Evolutionary conservation across 2,797 vertebrate species (phyloP), one percentile per base, ranked within the genome.

Genomic region (Pteropus rufus): DNA sequence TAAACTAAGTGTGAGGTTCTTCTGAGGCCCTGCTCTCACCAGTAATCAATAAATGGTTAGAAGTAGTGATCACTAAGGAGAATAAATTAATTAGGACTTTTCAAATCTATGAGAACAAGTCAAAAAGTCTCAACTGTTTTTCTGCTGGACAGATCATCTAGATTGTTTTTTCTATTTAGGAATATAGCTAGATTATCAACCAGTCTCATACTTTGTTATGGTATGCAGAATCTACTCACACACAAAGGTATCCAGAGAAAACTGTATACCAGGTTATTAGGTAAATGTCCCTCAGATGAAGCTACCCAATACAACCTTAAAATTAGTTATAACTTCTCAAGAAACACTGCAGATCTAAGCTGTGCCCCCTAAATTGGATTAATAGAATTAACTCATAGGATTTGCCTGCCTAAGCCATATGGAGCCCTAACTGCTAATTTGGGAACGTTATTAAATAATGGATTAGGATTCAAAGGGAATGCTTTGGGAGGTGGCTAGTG

Each of bases 361-460:
- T 97, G 36, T 3, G 2, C 81, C 76, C 34, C 36, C 18, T 94
- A 94, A 93, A 93, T 89, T 94, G 92, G 82, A 64, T 91, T 97
- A 97, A 97, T 76, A 97, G 88, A 82, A 77, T 84, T 76, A 95
- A 12, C 52, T 98, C 86, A 34, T 1, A 93, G 15, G 49, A 81
- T 64, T 97, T 97, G 97, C 93, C 93, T 97, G 80, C 92, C 90
- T 80, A 69, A 97, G 75, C 96, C 97, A 96, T 96, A 95, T 89
- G 96, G 92, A 81, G 81, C 34, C 76, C 58, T 81, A 34, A 10
- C n/a, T 93, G 86, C 90, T 93, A 88, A 97, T 82, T 0, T 0
- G 73, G 54, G 80, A 46, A 90, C 41, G 86, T 85, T 0, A 2
- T 60, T 95, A 0, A 0, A 94, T 94, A 97, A n/a, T 0, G 0